Evolutionary conservation across 2,113 vertebrate species (phyloP).

Genomic region (Chaetodon trifascialis): DNA sequence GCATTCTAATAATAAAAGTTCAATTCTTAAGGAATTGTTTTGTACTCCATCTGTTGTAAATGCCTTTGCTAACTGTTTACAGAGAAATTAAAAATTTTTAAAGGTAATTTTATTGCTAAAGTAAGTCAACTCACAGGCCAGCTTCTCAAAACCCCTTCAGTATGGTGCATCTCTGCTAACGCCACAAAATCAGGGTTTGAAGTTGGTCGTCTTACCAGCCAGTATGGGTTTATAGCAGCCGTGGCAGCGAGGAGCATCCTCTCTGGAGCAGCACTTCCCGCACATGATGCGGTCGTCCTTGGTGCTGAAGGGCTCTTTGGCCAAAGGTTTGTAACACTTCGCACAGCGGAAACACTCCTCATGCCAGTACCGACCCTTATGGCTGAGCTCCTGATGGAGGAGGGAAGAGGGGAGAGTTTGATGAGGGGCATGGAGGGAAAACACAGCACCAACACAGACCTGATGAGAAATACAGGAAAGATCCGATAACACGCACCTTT

Average conservation of each 20-base stretch:
- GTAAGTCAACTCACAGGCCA: background rate
- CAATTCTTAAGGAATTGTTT: no score
- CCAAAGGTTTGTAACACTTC: conserved; percentile 94
- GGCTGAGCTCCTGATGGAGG: conserved; percentile 90
- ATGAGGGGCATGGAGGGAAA: background rate
- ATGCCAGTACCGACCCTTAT: conserved; percentile 95
- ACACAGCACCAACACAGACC: background rate
- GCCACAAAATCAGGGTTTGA: background rate
- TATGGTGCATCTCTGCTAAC: no score
- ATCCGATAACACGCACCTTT: conserved; percentile 84
- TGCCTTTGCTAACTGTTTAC: background rate
- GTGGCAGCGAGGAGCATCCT: conserved; percentile 92
- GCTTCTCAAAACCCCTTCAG: no score
- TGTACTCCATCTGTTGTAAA: background rate
- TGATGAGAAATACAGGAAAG: background rate
- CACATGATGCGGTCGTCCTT: conserved; percentile 95
- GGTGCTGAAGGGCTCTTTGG: conserved; percentile 93
- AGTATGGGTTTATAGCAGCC: conserved; percentile 93
- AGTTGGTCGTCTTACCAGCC: conserved; percentile 82
- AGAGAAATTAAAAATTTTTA: background rate
- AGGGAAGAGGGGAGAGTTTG: background rate
- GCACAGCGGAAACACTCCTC: conserved; percentile 93
- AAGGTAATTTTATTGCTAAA: background rate
- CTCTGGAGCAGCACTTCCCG: conserved; percentile 89
- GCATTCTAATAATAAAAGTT: no score